Conservation (phyloP, 2,113 vertebrate species). For the Panurus biarmicus region DNA sequence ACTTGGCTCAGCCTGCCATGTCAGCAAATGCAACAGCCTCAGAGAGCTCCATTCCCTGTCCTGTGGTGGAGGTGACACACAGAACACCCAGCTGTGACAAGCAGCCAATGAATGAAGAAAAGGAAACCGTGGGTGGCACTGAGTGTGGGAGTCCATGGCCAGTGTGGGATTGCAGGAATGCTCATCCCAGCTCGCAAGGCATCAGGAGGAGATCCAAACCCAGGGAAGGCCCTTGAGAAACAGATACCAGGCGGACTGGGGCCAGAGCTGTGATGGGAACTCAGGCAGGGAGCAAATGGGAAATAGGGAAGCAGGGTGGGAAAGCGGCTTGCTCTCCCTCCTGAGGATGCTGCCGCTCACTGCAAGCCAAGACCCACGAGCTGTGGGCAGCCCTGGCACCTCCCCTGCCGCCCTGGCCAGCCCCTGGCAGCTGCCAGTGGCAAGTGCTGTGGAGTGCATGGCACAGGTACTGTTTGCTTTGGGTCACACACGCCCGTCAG, state of each 20-base stretch:
- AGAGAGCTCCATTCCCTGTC: neutral
- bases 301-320: neutral
- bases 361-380: neutral
- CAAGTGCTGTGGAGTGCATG: conserved; percentile 16
- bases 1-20: neutral
- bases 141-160: neutral
- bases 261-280: neutral
- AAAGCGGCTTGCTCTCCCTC: neutral
- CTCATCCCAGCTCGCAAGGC: neutral
- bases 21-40: accelerated
- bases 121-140: neutral
- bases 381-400: neutral
- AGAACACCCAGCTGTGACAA: neutral
- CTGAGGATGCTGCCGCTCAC: neutral
- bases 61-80: neutral
- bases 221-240: neutral
- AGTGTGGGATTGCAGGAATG: neutral
- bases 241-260: neutral
- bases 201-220: neutral
- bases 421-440: neutral
- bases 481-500: conserved; percentile 62
- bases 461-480: conserved; percentile 70
- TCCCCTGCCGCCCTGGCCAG: neutral
- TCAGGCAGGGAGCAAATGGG: neutral
- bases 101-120: neutral